These are phyloP conservation scores for Zapus hudsonius DNA, from an alignment of 2,113 vertebrate species.

Conservation along the genomic window DNA sequence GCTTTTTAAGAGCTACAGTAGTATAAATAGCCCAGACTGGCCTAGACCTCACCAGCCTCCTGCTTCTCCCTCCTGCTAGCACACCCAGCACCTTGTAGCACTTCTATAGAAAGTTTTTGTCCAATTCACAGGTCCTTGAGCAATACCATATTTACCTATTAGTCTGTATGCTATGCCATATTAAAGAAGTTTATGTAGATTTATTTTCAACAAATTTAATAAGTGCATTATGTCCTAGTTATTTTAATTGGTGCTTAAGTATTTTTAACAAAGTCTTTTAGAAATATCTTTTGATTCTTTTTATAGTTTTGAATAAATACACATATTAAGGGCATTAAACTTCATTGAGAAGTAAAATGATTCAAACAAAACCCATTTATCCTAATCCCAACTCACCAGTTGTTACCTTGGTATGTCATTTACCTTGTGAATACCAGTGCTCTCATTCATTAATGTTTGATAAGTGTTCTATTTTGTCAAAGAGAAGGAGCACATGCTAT, in stretches of 20 bases:
- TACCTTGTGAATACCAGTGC: background rate
- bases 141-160: background rate
- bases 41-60: background rate
- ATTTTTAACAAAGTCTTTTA: conserved; percentile 43
- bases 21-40: background rate
- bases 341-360: background rate
- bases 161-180: background rate
- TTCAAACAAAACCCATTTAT: background rate
- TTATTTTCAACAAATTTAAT: conserved; percentile 4
- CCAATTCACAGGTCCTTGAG: background rate
- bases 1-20: background rate
- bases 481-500: conserved; percentile 13
- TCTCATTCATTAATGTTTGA: background rate
- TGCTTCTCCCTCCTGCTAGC: background rate
- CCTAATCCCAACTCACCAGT: background rate
- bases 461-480: background rate
- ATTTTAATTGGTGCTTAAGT: conserved; percentile 39
- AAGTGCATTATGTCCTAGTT: background rate
- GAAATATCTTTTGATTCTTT: conserved; percentile 23
- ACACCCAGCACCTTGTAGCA: background rate
- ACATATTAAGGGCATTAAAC: background rate
- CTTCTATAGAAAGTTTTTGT: conserved; percentile 50
- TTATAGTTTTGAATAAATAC: conserved; percentile 18
- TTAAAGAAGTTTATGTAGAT: conserved; percentile 1
- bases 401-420: background rate